Percentiles rank a stretch among this genome's conserved stretches.
Conservation (phyloP, 2,797 vertebrate species). For the Sus cebifrons region DNA sequence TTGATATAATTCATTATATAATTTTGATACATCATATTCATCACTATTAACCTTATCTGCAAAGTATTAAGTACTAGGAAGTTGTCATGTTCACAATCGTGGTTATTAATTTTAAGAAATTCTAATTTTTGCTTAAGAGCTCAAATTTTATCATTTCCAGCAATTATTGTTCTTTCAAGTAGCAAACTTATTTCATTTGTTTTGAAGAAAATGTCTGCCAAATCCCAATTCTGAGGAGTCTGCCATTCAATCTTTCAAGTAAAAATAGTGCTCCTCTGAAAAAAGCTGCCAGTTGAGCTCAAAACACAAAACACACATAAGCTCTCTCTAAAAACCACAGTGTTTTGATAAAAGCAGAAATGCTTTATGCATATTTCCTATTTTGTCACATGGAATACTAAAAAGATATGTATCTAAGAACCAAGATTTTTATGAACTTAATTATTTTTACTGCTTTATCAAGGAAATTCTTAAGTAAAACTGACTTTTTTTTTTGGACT, state of each 20-base stretch:
- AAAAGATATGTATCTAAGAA: not conserved
- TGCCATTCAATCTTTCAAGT: not conserved
- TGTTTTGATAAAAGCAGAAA: too few relatives aligned
- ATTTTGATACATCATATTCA: not conserved
- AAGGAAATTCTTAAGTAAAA: slow-evolving; percentile 9
- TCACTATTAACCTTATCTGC: not conserved
- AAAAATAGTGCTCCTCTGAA: not conserved
- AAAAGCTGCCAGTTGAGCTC: not conserved
- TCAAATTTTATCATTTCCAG: not conserved
- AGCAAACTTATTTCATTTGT: not conserved
- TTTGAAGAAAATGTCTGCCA: not conserved
- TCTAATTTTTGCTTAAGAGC: not conserved
- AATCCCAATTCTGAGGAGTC: not conserved
- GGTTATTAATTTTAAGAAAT: not conserved
- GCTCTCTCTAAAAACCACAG: not conserved
- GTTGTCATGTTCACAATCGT: not conserved
- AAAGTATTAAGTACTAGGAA: not conserved
- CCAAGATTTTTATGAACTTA: not conserved
- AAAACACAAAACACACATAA: not conserved
- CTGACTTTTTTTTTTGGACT: too few relatives aligned
- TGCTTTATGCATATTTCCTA: not conserved
- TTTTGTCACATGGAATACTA: not conserved
- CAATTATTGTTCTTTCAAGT: not conserved
- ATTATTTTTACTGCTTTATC: not conserved
- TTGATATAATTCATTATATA: not conserved